Evolutionary conservation across 1,140 invertebrate genomes (phyloP), one percentile per base, ranked within the genome.

Genomic region (Lethocerus indicus): DNA sequence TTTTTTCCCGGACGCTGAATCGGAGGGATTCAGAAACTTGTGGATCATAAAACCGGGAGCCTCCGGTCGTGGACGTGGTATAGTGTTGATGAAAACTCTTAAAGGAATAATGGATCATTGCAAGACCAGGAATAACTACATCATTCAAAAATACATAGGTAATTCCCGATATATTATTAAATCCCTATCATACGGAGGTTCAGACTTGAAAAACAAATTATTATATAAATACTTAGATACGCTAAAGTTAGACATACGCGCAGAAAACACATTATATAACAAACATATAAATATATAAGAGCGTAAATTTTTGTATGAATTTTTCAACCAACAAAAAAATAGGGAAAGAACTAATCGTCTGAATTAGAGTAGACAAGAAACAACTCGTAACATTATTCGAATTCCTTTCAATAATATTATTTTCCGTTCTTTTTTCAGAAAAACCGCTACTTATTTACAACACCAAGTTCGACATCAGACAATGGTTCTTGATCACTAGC

Each of bases 11-110:
- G 85, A 91, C 61, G 73, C 81, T 46, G 73, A 81, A 1, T 73
- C 86, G 52, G 90, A 92, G 62, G 89, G 88, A 1, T 68, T 75
- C 35, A 72, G 78, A 49, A 93, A 94, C 64, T 77, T 93, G 46
- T 96, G 91, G 91, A 95, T 96, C 55, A 73, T 94, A 23, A 96
- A 96, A 64, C 92, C 92, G 0, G 88, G 89, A 13, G 90, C 90
- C 45, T 87, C 89, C 63, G 94, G 88, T 53, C 72, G 90, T 2
- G 91, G 92, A 0, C 72, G 87, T 57, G 91, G 90, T 37, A 94
- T 95, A 50, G 75, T 82, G 16, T 69, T 93, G 23, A 79, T 88
- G 71, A 84, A 90, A 61, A 81, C 79, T 60, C 69, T 94, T 12
- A 84, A 89, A 53, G 83, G 87, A 57, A 90, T 95, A 32, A 79